Evolutionary conservation across 2,113 vertebrate species (phyloP), one percentile per base, ranked within the genome.

Genomic region (Odobenus rosmarus): DNA sequence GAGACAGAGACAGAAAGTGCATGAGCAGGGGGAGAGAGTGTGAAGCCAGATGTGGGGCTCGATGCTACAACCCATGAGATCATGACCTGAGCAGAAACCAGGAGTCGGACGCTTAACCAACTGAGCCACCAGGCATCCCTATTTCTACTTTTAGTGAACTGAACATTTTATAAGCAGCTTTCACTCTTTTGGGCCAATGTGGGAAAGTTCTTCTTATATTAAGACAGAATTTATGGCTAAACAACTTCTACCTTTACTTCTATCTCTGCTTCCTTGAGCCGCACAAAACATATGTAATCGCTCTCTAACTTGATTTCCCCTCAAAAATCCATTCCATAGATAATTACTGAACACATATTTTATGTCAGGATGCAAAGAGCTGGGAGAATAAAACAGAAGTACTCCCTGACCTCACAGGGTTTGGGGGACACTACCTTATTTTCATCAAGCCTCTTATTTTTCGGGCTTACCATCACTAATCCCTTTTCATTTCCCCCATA

Each of bases 121-220:
- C 62, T 33, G 62, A 69, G 67, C 67, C 67, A n/a, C 16, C 16
- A 69, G 67, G 33, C 64, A 18, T 1, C 15, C 64, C 33, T 71
- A 84, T 64, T 97, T 85, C 61, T 80, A 33, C 31, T 96, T 91
- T 93, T 82, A 81, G 71, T 81, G 61, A 90, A 90, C 28, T 89
- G n/a, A 80, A 28, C 15, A 28, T 42, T 91, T 64, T 55, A 11
- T 33, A 23, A 82, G 23, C 7, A 94, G 18, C 36, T 46, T 88
- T 36, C 80, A 59, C 51, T 31, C 31, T 89, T 81, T 67, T 7
- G 31, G 86, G 24, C 33, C 23, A 39, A 2, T 28, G 28, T 82
- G 53, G 36, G 39, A 90, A 91, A 83, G 2, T 18, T n/a, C 26
- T 85, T 53, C 42, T 82, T 39, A 81, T 12, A 49, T 39, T 76